Evolutionary conservation across 1,140 invertebrate genomes (phyloP), one percentile per base, ranked within the genome.

Genomic region (Charaxes varanes): DNA sequence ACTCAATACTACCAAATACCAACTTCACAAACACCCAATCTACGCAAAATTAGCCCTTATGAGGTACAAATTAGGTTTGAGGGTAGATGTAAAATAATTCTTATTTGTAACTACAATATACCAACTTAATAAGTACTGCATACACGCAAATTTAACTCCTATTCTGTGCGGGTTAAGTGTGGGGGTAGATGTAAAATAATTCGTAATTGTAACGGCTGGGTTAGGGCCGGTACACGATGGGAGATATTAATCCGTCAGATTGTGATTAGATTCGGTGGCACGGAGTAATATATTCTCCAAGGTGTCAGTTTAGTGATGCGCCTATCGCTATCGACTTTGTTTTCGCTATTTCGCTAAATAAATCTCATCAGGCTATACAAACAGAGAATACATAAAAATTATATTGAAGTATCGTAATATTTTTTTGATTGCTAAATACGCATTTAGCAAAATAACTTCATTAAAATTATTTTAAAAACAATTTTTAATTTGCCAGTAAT

Each of bases 241-340:
- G 54, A 63, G 69, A 76, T 77, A 77, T 76, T 80, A 80, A 80
- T 77, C 76, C 72, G 55, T 71, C 72, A 76, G 71, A 73, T 77
- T 52, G 59, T 76, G 76, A 80, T 80, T 80, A 80, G 69, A 80
- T 80, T 80, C 76, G 60, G 66, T 62, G 69, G 76, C 76, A 77
- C 76, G 76, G 58, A 76, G 69, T 77, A 72, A 76, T 77, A 72
- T 74, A 76, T 73, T 74, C 52, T 28, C 50, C 32, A 77, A 76
- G 72, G 74, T 77, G 74, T 70, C 63, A 53, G 55, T 16, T 22
- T 53, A 69, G 61, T 45, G 61, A 54, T 51, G 53, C 41, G 11
- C 5, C 6, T 22, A 21, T 2, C 5, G 26, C 18, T 50, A 50
- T 59, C 61, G 52, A 62, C 55, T 47, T n/a, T n/a, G n/a, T n/a